Evolutionary conservation across 1,140 invertebrate species (phyloP), one percentile per base, ranked within the genome.

Genomic region (Drosophila gunungcola): DNA sequence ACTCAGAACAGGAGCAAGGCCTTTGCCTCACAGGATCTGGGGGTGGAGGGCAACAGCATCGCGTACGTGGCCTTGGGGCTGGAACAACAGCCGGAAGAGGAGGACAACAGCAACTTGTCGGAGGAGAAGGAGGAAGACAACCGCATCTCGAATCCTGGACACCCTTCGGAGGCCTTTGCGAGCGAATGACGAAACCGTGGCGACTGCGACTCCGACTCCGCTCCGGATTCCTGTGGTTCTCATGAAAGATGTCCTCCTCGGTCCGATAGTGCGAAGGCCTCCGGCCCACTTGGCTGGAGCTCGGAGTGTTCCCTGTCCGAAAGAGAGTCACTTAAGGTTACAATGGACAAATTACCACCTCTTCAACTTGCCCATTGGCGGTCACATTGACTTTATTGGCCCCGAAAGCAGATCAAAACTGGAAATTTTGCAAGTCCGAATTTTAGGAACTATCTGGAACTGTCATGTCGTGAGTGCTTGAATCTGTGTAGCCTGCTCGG

Each of bases 331-430:
- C 29, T 9, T 7, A 12, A 2, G 10, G 13, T 13, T 39, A 29
- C 1, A 41, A 21, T 3, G 3, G 12, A 12, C 4, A 3, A n/a
- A 11, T 1, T 2, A 16, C 36, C 11, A 11, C 9, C 13, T 3
- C 3, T 25, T 78, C 12, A 13, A 79, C 76, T 79, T 80, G 55
- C 78, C 78, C 61, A 80, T 76, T 56, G 53, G 63, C 27, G 43
- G 32, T 54, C 73, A 62, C 43, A 67, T 58, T 51, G 7, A 45
- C 27, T 61, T 68, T 49, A 69, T 74, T 74, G 45, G n/a, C 25
- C 12, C 69, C 13, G 12, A 36, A 16, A 25, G 5, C 27, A n/a
- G 27, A 4, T 12, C 2, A 21, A 7, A 13, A 62, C 73, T 67
- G 38, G 1, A 25, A 76, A 68, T 77, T 78, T 78, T 12, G 46